These are phyloP conservation scores for Drosophila seguyi DNA, from an alignment of 1,140 invertebrate genomes.

Conservation along the genomic window DNA sequence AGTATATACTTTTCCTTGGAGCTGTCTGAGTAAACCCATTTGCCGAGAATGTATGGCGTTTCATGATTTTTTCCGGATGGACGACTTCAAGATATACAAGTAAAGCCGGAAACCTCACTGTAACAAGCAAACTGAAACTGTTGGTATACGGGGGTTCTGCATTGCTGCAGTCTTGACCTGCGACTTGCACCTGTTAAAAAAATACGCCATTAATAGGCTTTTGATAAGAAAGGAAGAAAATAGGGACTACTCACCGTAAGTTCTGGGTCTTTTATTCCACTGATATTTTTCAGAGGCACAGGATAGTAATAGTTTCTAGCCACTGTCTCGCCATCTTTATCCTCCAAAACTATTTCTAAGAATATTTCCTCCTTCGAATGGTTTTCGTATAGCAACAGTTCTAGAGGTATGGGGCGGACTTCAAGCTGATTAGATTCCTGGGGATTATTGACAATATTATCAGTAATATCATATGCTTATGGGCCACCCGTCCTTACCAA, in stretches of 20 bases:
- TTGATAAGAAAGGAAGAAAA: neutral
- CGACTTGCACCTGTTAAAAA: conserved; percentile 42
- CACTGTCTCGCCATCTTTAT: conserved; percentile 27
- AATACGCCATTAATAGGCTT: neutral
- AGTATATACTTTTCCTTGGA: conserved; percentile 59
- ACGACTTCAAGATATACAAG: conserved; percentile 80
- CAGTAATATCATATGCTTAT: neutral
- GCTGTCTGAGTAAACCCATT: conserved; percentile 84
- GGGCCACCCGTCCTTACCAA: conserved; percentile 40
- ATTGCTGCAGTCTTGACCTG: conserved; percentile 41
- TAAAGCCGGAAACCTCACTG: conserved; percentile 62
- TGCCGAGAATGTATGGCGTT: conserved; percentile 73
- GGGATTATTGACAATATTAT: neutral
- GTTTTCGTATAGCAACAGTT: conserved; percentile 39
- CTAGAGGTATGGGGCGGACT: conserved; percentile 37
- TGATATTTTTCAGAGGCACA: conserved; percentile 60
- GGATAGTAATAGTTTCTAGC: conserved; percentile 65
- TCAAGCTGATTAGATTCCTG: conserved; percentile 47
- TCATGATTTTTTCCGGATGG: conserved; percentile 44
- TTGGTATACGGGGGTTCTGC: conserved; percentile 69
- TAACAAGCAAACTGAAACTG: conserved; percentile 68
- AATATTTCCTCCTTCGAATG: conserved; percentile 53
- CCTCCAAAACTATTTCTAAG: conserved; percentile 52
- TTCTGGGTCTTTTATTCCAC: conserved; percentile 54
- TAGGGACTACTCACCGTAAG: conserved; percentile 20